Percentiles rank a stretch among this genome's conserved stretches.
These are phyloP conservation scores for Ptycholaimellus sp. DNA, from an alignment of 2,888 invertebrate species.

Conservation along the genomic window DNA sequence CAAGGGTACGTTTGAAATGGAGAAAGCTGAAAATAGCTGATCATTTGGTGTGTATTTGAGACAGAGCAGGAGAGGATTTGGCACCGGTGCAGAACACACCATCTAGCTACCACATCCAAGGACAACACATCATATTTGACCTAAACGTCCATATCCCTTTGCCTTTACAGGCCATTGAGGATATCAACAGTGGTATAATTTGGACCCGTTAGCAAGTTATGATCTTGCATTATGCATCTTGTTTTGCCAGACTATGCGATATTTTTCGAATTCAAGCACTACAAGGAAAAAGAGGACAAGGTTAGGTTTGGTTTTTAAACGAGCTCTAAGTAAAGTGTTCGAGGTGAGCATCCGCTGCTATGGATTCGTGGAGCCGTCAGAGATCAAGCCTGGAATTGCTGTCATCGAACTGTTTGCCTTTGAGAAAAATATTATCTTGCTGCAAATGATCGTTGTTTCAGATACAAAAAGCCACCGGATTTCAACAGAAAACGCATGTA, in stretches of 20 bases:
- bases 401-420: constrained; percentile 21
- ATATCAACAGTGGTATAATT: too few species aligned
- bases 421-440: not conserved
- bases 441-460: constrained; percentile 9
- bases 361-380: constrained; percentile 25
- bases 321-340: too few species aligned
- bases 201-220: too few species aligned
- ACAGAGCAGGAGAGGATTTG: constrained; percentile 16
- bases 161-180: constrained; percentile 21
- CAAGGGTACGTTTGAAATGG: constrained; percentile 23
- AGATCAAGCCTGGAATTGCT: constrained; percentile 22
- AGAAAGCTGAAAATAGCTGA: too few species aligned
- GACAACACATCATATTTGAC: constrained; percentile 19
- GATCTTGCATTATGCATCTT: too few species aligned
- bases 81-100: constrained; percentile 22
- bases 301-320: constrained; percentile 25
- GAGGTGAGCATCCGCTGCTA: too few species aligned
- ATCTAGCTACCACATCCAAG: constrained; percentile 15
- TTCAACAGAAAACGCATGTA: constrained; percentile 19
- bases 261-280: constrained; percentile 27
- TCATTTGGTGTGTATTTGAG: constrained; percentile 8
- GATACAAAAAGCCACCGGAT: constrained; percentile 26
- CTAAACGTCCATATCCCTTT: constrained; percentile 23
- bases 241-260: constrained; percentile 22
- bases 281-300: constrained; percentile 23